These are phyloP conservation scores for Phorcus lineatus DNA, from an alignment of 2,888 invertebrate species.

Conservation along the genomic window DNA sequence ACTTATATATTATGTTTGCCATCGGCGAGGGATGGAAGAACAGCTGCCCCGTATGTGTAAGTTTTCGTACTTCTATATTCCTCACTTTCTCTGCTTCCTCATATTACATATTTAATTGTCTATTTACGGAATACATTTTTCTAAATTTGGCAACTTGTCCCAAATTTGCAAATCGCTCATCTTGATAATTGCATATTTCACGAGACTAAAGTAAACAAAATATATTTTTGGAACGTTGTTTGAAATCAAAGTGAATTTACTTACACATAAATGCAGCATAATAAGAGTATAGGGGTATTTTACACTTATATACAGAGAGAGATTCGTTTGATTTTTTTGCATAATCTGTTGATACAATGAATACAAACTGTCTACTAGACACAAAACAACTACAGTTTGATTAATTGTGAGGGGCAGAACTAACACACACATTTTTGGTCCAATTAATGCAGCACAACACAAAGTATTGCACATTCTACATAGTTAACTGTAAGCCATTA, in stretches of 20 bases:
- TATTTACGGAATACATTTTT: too few relatives aligned
- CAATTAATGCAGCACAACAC: not conserved
- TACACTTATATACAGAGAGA: conserved; percentile 15
- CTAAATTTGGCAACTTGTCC: too few relatives aligned
- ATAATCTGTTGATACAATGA: conserved; percentile 21
- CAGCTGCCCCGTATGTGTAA: not conserved
- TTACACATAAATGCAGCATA: conserved; percentile 19
- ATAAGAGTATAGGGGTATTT: conserved; percentile 5
- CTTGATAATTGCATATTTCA: too few relatives aligned
- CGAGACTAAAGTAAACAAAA: too few relatives aligned
- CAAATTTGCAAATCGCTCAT: too few relatives aligned
- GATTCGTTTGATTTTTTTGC: conserved; percentile 18
- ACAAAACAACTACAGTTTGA: too few relatives aligned
- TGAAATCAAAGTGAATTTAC: not conserved
- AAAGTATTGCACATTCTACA: conserved; percentile 21
- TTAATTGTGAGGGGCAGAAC: too few relatives aligned
- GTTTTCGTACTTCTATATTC: not conserved
- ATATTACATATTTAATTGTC: too few relatives aligned
- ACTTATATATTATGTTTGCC: conserved; percentile 17
- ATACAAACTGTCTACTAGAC: not conserved
- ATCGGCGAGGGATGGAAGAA: not conserved
- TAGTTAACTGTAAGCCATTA: conserved; percentile 2
- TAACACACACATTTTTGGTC: conserved; percentile 6
- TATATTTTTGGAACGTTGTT: too few relatives aligned
- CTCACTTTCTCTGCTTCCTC: too few relatives aligned